Evolutionary conservation across 2,113 vertebrate genomes (phyloP), one percentile per base, ranked within the genome.

Genomic region (Mesitornis unicolor): DNA sequence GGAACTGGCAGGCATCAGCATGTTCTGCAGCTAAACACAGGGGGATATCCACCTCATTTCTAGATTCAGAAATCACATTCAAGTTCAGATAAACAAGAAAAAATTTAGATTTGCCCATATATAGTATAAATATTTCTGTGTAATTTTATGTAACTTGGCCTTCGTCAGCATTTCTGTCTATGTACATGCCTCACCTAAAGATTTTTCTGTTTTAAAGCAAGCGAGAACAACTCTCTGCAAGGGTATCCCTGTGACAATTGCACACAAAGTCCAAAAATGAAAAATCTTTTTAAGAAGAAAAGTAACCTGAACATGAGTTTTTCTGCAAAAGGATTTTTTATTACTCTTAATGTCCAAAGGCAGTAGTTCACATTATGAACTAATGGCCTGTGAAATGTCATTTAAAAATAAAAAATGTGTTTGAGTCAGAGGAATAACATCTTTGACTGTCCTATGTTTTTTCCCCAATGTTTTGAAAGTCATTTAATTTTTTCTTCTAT

Each of bases 371-470:
- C 60, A 94, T 96, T 90, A 94, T 88, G 82, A 97, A 93, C 80
- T 95, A 96, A 97, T 93, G 89, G 91, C 31, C 75, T 92, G 89
- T 42, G 73, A 96, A 91, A 92, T 95, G 81, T 95, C 94, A 92
- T 95, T 96, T 97, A 92, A 96, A 96, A 95, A 90, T 96, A 96
- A 96, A 95, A 96, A 31, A 94, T 94, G 85, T 95, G 82, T 93
- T 95, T 88, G 82, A 93, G 75, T 86, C 83, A 95, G 60, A 93
- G 47, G 69, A 95, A 95, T 90, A 94, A 91, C 64, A 77, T 96
- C 76, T 94, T 91, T 91, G 73, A 84, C 53, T 85, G 61, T 82
- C 84, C 35, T 84, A 21, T 13, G 19, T 77, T 95, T 95, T 83
- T 80, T 18, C 8, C 47, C 42, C 38, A 84, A 16, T 87, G 74